Evolutionary conservation across 2,888 invertebrate genomes (phyloP).

Genomic region (Drosophila mimica): DNA sequence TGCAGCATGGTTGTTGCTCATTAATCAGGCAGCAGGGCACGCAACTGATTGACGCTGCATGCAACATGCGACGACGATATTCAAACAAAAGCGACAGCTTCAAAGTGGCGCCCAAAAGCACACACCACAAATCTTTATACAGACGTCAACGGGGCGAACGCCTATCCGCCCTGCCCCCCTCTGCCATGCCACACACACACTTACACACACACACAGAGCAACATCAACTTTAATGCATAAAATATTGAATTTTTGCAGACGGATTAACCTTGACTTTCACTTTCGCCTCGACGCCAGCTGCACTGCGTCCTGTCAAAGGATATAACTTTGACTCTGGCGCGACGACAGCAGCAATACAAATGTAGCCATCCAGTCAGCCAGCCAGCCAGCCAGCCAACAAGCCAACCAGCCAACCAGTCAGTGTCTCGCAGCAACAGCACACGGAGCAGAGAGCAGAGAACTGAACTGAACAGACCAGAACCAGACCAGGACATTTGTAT

Average conservation of each 20-base stretch:
- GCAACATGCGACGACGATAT: constrained; percentile 46
- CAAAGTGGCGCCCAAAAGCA: constrained; percentile 78
- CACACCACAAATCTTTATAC: constrained; percentile 65
- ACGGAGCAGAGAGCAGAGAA: constrained; percentile 11
- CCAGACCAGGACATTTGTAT: constrained; percentile 77
- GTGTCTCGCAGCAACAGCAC: constrained; percentile 31
- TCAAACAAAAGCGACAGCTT: constrained; percentile 43
- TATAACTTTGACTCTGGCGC: constrained; percentile 78
- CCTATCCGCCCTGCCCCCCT: not conserved
- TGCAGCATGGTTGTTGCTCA: constrained; percentile 22
- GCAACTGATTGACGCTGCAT: constrained; percentile 49
- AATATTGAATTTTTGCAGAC: constrained; percentile 84
- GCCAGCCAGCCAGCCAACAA: constrained; percentile 18
- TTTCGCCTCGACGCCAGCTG: constrained; percentile 72
- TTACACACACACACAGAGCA: not conserved
- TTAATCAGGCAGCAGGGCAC: constrained; percentile 55
- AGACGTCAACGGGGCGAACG: constrained; percentile 23
- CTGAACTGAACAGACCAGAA: constrained; percentile 28
- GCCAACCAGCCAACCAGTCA: constrained; percentile 4
- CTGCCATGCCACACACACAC: not conserved
- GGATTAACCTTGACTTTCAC: constrained; percentile 85
- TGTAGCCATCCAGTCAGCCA: constrained; percentile 60
- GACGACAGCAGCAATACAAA: constrained; percentile 77
- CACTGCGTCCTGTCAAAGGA: constrained; percentile 83
- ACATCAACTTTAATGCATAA: constrained; percentile 83